Conservation (phyloP, 1,140 invertebrate species). For the Halotydeus destructor region DNA sequence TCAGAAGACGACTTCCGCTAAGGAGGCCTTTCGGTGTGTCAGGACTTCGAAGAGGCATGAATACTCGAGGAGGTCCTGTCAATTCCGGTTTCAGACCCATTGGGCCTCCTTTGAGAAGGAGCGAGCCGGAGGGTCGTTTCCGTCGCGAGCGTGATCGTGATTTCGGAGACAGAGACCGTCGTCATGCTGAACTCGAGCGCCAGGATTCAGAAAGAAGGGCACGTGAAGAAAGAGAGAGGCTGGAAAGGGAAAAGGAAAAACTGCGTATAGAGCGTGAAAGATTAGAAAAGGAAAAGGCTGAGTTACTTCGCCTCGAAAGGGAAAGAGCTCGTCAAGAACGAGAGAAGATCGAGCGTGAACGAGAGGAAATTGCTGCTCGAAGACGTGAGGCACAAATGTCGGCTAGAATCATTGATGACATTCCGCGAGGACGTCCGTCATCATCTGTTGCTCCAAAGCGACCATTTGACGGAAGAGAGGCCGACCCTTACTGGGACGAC, state of each 20-base stretch:
- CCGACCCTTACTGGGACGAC: conserved; percentile 13
- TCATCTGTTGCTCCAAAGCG: neutral
- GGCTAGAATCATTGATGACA: neutral
- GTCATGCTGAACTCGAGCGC: conserved; percentile 41
- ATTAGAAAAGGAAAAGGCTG: conserved; percentile 53
- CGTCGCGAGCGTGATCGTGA: conserved; percentile 41
- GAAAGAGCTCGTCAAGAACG: conserved; percentile 56
- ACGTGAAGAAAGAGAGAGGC: conserved; percentile 50
- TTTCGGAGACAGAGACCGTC: conserved; percentile 22
- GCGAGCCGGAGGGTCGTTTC: conserved; percentile 49
- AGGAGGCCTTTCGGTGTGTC: neutral
- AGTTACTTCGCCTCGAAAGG: conserved; percentile 50
- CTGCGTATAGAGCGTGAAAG: conserved; percentile 39
- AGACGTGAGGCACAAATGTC: conserved; percentile 21
- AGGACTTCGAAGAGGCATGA: neutral
- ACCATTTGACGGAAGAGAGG: neutral
- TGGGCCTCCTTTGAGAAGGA: conserved; percentile 22
- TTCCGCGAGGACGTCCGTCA: neutral
- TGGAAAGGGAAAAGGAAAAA: conserved; percentile 33
- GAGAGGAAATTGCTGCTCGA: conserved; percentile 55
- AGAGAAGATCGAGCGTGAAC: conserved; percentile 57
- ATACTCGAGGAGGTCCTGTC: neutral
- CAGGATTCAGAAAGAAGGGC: conserved; percentile 55
- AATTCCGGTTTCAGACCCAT: neutral
- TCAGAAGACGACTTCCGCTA: neutral